These are phyloP conservation scores for Pollenia labialis DNA, from an alignment of 2,888 invertebrate genomes.

Conservation along the genomic window DNA sequence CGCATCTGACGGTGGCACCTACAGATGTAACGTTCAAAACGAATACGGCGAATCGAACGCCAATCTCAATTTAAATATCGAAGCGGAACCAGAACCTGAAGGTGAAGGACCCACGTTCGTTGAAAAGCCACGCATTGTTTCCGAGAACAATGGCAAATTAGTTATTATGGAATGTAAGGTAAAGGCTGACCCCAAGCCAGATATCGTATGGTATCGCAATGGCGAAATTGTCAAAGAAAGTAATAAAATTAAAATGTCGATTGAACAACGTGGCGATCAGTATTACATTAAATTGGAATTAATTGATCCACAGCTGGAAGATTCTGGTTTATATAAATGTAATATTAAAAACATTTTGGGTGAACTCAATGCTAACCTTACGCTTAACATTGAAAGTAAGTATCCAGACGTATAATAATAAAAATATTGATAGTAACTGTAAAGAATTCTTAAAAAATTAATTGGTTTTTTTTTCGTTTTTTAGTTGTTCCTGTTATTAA, in stretches of 20 bases:
- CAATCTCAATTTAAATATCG: constrained; percentile 97
- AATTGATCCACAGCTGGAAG: constrained; percentile 95
- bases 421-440: neutral
- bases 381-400: constrained; percentile 98
- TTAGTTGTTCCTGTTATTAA: constrained; percentile 96
- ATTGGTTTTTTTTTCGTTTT: constrained; percentile 50
- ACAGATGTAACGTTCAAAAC: constrained; percentile 97
- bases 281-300: constrained; percentile 95
- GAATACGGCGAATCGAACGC: constrained; percentile 98
- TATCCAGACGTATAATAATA: constrained; percentile 70
- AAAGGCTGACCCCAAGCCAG: constrained; percentile 92
- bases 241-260: constrained; percentile 91
- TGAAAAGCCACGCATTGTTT: constrained; percentile 94
- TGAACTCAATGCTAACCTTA: constrained; percentile 98
- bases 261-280: constrained; percentile 91
- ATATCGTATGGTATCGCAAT: constrained; percentile 93
- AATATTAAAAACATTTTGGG: constrained; percentile 98
- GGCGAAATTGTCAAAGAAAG: constrained; percentile 91
- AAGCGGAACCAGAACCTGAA: constrained; percentile 97
- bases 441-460: neutral
- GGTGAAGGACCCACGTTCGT: constrained; percentile 97
- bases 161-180: constrained; percentile 95
- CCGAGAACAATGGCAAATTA: constrained; percentile 92
- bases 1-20: constrained; percentile 92
- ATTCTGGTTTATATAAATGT: constrained; percentile 99